Evolutionary conservation across 2,888 invertebrate genomes (phyloP), one percentile per base, ranked within the genome.

Genomic region (Andricus quercusramuli): DNA sequence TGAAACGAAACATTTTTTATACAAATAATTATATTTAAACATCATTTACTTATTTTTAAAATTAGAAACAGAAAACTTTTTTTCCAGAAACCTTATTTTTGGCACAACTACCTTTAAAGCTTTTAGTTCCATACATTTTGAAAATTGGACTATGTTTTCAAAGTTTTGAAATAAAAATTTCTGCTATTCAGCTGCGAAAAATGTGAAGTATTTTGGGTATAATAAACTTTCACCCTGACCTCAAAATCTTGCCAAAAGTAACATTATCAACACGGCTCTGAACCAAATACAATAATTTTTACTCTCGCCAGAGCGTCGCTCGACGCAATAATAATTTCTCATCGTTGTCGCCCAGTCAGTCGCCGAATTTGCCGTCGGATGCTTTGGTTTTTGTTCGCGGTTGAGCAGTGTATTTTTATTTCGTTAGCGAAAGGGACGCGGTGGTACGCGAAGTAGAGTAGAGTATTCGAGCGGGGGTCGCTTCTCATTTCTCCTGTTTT

Each of bases 401-500:
- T 83, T 82, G 83, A 78, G 82, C 79, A 67, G 80, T 82, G 84
- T 85, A 85, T 86, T 86, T 87, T 86, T 86, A 86, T 87, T 86
- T 86, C 83, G 87, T 85, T 85, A 86, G 84, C 85, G 80, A 83
- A 74, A 86, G 85, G 84, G 85, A 85, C 79, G 85, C 85, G 77
- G 78, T 86, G 86, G 79, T 84, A 85, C 85, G 85, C 83, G 84
- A 82, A 25, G 62, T 62, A 25, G 62, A 62, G 22, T 62, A 78
- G 62, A 62, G 22, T 62, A 78, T 74, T 77, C 78, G 78, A 83
- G 84, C 81, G 81, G 84, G 86, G 83, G 83, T 88, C 89, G 90
- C 90, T 89, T 91, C 91, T 92, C 91, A 90, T 91, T 91, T 91
- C 91, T 91, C 90, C 88, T 91, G 91, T 89, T 91, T 91, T 92